Evolutionary conservation across 2,797 vertebrate species (phyloP), one percentile per base, ranked within the genome.

Genomic region (Pagetopsis macropterus): DNA sequence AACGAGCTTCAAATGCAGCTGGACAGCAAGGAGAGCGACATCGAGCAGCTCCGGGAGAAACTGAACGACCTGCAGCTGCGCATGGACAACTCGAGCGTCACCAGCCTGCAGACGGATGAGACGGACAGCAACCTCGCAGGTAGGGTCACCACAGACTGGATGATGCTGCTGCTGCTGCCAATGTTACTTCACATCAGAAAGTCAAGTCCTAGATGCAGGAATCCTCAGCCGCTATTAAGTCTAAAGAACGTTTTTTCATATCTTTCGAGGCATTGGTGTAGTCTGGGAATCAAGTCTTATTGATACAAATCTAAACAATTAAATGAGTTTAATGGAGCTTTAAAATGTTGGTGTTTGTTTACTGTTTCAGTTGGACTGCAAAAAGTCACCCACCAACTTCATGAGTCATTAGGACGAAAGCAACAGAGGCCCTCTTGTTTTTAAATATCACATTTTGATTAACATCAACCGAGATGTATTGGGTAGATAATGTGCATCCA

Each of bases 1-100:
- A 99, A 96, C 37, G 98, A 99, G 88, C 95, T 98, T 73, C 97
- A 99, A 87, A 99, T 99, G 98, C 97, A 99, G 87, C 87, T 99
- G 83, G 97, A 97, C 89, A 99, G 98, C 91, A 99, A 99, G 88
- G 98, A 99, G 89, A 99, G 98, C 41, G 97, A 99, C 88, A 98
- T 99, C 74, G 98, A 99, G 86, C 98, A 99, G 68, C 91, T 99
- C 0, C 90, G 95, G 15, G 95, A 97, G 85, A 98, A 97, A 85
- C 95, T 99, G 64, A 92, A 93, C 40, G 98, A 99, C 80, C 91
- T 99, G 77, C 97, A 97, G 79, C 95, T 93, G 79, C 95, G 97
- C 70, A 96, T 98, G 90, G 98, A 99, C 75, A 98, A 94, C 81
- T 97, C 97, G 16, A 99, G 98, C 45, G 90, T 99, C 74, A 96